Evolutionary conservation across 2,797 vertebrate genomes (phyloP), one percentile per base, ranked within the genome.

Genomic region (Denticeps clupeoides): DNA sequence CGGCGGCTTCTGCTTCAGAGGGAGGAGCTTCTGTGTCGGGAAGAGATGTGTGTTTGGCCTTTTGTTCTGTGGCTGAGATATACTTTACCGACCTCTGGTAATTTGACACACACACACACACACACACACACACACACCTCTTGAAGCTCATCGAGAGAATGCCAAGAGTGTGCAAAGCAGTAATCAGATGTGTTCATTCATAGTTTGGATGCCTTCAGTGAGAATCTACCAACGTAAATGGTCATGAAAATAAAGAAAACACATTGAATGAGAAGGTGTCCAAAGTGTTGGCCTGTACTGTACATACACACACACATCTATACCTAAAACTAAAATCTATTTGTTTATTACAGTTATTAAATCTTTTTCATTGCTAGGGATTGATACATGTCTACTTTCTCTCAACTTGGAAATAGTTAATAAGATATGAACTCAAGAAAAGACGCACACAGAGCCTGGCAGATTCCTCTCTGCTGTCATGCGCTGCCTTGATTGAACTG

Each of bases 61-160:
- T 82, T 72, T 89, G 87, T 59, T 87, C 85, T 23, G 65, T 87
- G 0, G 82, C 84, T 7, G 87, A 89, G 72, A 84, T 89, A 67
- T 88, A 83, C 67, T 74, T 89, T 28, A 84, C 86, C 46, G 85
- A 89, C 74, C 82, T 89, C 52, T 87, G 87, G 87, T 89, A 82
- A 69, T 23, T 22, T 5, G 55, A 38, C 38, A 29, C 10, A 48
- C 24, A 5, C 28, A 31, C 7, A 19, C 18, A 19, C 25, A 10
- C 33, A 26, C 33, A 31, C 46, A 28, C 33, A 41, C 40, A 4
- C 4, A 7, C 23, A 23, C 24, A 2, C 4, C 25, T 7, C 4
- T 25, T 25, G 25, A 25, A 24, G 7, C 24, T 25, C 24, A 2
- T 25, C n/a, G n/a, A n/a, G n/a, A n/a, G n/a, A n/a, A n/a, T n/a